These are phyloP conservation scores for Chondrilla cf. caribensis DNA, from an alignment of 37 sponge, comb jelly and placozoan species.

Conservation along the genomic window DNA sequence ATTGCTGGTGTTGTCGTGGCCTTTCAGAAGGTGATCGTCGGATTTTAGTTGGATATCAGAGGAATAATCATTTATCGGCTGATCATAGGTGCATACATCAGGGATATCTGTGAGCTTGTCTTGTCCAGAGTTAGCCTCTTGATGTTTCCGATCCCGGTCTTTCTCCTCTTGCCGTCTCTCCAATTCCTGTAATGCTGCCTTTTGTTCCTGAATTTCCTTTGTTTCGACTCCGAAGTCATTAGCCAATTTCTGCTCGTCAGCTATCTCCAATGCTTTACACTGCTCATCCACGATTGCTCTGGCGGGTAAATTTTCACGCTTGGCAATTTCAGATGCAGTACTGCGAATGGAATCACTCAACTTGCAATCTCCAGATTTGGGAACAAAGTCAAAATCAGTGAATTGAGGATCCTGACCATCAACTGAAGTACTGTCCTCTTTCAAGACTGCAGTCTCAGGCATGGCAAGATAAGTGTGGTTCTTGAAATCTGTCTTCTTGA, in stretches of 20 bases:
- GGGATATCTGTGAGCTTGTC: no score
- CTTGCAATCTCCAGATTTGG: not conserved
- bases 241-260: conserved; percentile 1
- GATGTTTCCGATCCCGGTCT: not conserved
- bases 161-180: conserved; percentile 6
- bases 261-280: not conserved
- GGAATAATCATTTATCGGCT: no score
- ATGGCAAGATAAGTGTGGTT: conserved; percentile 16
- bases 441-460: not conserved
- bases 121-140: no score
- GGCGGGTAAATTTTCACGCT: not conserved
- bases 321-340: not conserved
- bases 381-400: no score
- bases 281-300: not conserved
- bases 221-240: not conserved
- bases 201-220: not conserved
- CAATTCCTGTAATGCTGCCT: not conserved
- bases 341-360: not conserved
- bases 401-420: not conserved
- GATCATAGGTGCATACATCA: no score
- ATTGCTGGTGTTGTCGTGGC: no score
- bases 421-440: conserved; percentile 1
- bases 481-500: not conserved
- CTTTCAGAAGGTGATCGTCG: no score
- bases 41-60: no score